Conservation (phyloP, 2,797 vertebrate species). For the Pelochelys cantorii region DNA sequence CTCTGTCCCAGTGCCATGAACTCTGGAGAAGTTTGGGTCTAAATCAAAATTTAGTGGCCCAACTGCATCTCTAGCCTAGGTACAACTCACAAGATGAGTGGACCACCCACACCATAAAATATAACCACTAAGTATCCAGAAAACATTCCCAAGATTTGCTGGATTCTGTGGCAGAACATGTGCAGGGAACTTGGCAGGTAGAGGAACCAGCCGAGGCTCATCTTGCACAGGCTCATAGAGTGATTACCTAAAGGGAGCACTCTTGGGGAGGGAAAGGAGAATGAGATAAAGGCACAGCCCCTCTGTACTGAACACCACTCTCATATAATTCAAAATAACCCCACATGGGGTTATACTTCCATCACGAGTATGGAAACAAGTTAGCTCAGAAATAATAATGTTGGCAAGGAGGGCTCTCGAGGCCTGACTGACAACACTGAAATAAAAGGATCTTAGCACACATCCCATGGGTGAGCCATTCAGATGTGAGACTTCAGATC, state of each 20-base stretch:
- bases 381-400: not conserved
- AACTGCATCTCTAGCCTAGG: conserved; percentile 16
- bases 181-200: conserved; percentile 26
- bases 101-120: conserved; percentile 33
- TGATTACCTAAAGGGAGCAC: not conserved
- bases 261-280: not conserved
- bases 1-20: not conserved
- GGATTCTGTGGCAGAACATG: not conserved
- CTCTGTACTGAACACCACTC: not conserved
- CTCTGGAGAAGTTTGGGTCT: not conserved
- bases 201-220: not conserved
- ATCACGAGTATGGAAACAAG: not conserved
- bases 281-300: not conserved
- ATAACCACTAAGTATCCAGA: conserved; percentile 14
- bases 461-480: conserved; percentile 21
- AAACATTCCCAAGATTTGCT: conserved; percentile 25
- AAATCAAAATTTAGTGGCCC: not conserved
- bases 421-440: not conserved
- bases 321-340: not conserved
- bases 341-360: not conserved
- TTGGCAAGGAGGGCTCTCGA: not conserved
- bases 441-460: conserved; percentile 19
- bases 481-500: rapidly evolving
- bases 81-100: conserved; percentile 1
- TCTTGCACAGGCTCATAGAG: rapidly evolving